A percentile compares a stretch with the other conserved stretches of the same genome.
Evolutionary conservation across 1,140 invertebrate species (phyloP).

Genomic region (Acromyrmex charruanus): DNA sequence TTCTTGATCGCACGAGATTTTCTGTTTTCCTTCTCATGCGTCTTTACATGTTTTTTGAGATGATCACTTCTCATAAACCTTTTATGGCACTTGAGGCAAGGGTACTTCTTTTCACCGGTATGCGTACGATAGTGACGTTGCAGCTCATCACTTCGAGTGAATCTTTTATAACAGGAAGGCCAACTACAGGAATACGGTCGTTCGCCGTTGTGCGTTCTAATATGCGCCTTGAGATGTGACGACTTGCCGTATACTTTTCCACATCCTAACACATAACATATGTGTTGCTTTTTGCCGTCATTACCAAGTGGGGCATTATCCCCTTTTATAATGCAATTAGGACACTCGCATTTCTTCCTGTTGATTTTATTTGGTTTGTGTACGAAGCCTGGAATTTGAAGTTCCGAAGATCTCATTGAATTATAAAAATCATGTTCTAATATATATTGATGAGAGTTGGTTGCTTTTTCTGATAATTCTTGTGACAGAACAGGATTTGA

Average conservation of each 20-base stretch:
- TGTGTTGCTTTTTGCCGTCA: neutral
- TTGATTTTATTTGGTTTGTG: conserved; percentile 66
- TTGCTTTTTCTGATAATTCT: neutral
- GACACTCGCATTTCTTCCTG: conserved; percentile 89
- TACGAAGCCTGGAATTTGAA: neutral
- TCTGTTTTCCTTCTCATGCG: conserved; percentile 89
- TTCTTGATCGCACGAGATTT: conserved; percentile 74
- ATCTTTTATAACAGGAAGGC: conserved; percentile 94
- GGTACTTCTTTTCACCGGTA: conserved; percentile 94
- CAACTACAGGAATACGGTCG: conserved; percentile 92
- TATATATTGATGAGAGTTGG: neutral
- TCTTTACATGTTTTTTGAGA: conserved; percentile 94
- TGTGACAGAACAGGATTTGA: neutral
- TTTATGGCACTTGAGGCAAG: conserved; percentile 91
- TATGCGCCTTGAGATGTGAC: conserved; percentile 95
- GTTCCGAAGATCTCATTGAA: too few species aligned
- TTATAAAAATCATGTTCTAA: neutral
- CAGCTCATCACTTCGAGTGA: conserved; percentile 95
- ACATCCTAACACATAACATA: neutral
- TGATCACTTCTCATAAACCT: conserved; percentile 95
- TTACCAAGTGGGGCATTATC: neutral
- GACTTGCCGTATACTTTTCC: conserved; percentile 88
- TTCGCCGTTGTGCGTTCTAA: conserved; percentile 94
- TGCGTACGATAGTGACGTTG: conserved; percentile 94
- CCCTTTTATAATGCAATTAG: neutral